Base-by-base conservation (phyloP, 2,888 invertebrate genomes). In the Gerosis bhagava region DNA sequence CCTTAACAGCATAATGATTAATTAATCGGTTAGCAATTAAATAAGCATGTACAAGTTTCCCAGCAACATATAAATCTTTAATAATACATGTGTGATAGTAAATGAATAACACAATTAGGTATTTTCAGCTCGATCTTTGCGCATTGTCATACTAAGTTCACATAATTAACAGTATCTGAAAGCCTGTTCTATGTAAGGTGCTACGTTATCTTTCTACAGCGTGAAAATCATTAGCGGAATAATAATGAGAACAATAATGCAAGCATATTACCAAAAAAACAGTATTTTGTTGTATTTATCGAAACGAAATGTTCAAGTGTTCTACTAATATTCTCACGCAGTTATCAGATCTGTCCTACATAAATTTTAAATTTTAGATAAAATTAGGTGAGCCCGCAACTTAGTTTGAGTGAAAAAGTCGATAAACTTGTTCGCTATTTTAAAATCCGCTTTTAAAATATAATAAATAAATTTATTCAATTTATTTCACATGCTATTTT, bases 131-230 rank as follows among this genome's bases (percentile, higher is more conserved):
- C 21, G 22, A 35, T 28, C n/a, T 8, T 12, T 16, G 2, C 6
- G 3, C 24, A 44, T 36, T 36, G 44, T 44, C 29, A 44, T 44
- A n/a, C 24, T 4, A 11, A 17, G 16, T 44, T 36, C 44, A 44
- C 44, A 36, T 44, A 22, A 44, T 44, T 44, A 44, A 29, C 44
- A 24, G 29, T 43, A 44, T 44, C 44, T 44, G 11, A 44, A 29
- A 36, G 29, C 29, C 6, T 29, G 29, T 44, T 36, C 36, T 36
- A 36, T 21, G 35, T 21, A 22, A 34, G 13, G 25, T 17, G n/a
- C 10, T 21, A 41, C 15, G 35, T 35, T 44, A 44, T 44, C 35
- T 35, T 19, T 35, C 22, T 35, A 28, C 21, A 10, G 11, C 16
- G 43, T 21, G 7, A 43, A 28, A 35, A 35, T 43, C 34, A 19